Base-by-base conservation (phyloP, 2,113 vertebrate genomes). In the Haemorhous mexicanus region DNA sequence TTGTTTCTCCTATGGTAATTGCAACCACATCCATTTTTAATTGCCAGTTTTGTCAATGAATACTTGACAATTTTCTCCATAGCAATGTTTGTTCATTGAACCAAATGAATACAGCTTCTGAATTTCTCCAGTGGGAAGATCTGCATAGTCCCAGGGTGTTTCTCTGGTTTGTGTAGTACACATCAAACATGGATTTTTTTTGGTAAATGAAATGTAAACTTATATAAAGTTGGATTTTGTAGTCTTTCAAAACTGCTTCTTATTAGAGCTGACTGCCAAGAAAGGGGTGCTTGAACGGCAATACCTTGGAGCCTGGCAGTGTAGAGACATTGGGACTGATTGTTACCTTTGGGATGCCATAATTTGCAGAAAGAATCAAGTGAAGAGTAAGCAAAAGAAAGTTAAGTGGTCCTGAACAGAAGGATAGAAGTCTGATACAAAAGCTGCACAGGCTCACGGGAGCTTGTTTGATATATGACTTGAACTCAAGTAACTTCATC, bases 1-100 rank as follows among this genome's bases (percentile, higher is more conserved):
- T 78, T 85, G n/a, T 95, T 90, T 87, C 37, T 81, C 43, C 49
- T 90, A 1, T 84, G 81, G 26, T 92, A 94, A 94, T 96, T 95
- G 62, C 91, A 92, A 22, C 66, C 49, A 28, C 91, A 86, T 84
- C 76, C 32, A 72, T 86, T 92, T 92, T 89, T 96, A 93, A 87
- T 92, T 95, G 88, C 86, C 46, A 46, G 77, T 75, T 93, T 83
- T 93, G 93, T 86, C 76, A 61, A 43, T 78, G 58, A 89, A 28
- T 76, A 22, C 88, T 77, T 43, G 9, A 33, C 76, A 73, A 7
- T 72, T 95, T 96, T 94, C 64, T 93, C 69, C 19, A 4, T 80
- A 56, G 27, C 64, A 53, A 20, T 62, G 70, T 83, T 68, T 85
- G 72, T 67, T 92, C 69, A 43, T 61, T 95, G 86, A 95, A 90